Conservation (phyloP, 1,140 invertebrate species). For the Euschistus heros region DNA sequence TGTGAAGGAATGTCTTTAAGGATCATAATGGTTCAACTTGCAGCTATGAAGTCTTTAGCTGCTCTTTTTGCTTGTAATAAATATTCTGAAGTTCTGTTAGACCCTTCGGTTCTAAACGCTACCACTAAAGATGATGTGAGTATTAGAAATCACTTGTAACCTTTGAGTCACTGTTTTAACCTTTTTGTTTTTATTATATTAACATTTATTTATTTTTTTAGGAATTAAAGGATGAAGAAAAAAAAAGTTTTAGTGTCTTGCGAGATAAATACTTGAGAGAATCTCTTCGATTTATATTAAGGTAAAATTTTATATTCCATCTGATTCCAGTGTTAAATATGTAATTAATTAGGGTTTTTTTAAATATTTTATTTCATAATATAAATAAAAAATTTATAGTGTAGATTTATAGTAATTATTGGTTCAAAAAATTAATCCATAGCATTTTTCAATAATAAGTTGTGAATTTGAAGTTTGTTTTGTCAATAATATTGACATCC, state of each 20-base stretch:
- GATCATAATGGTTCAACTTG: slow-evolving; percentile 43
- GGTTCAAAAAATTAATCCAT: too few species aligned
- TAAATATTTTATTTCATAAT: too few species aligned
- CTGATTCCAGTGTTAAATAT: not conserved
- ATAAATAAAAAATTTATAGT: too few species aligned
- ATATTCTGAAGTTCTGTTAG: slow-evolving; percentile 45
- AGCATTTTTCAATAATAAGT: too few species aligned
- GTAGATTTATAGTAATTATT: too few species aligned
- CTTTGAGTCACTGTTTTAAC: too few species aligned
- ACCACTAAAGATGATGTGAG: slow-evolving; percentile 23
- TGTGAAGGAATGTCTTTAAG: slow-evolving; percentile 38
- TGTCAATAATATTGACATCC: too few species aligned
- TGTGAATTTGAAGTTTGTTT: too few species aligned
- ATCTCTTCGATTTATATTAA: not conserved
- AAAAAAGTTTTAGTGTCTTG: not conserved
- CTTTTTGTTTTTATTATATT: too few species aligned
- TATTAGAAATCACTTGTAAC: too few species aligned
- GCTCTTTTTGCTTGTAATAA: slow-evolving; percentile 40
- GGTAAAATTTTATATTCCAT: not conserved
- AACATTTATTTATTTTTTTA: not conserved
- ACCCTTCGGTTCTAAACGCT: slow-evolving; percentile 32
- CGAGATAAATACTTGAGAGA: not conserved
- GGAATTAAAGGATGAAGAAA: slow-evolving; percentile 7
- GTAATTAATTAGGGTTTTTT: not conserved
- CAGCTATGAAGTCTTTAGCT: slow-evolving; percentile 45